Evolutionary conservation across 2,797 vertebrate genomes (phyloP), one percentile per base, ranked within the genome.

Genomic region (Rhinichthys osculus): DNA sequence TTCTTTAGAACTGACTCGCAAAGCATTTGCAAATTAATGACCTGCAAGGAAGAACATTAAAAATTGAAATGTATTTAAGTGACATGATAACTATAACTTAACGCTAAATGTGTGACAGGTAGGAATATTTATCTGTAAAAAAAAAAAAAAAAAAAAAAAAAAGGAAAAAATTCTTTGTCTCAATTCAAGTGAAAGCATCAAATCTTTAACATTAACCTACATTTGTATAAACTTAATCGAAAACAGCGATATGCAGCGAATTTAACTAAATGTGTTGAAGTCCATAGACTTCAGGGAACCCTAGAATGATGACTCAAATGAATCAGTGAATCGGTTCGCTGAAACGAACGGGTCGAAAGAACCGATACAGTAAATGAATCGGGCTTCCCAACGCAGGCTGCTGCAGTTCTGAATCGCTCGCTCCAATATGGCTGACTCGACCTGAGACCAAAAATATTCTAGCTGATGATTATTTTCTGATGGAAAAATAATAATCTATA

Each of bases 351-450:
- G 14, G 5, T 5, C 10, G 52, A 59, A 6, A 13, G 50, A 85
- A 70, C 13, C 64, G 38, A 71, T 78, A 78, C 38, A 4, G n/a
- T 54, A 54, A 57, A 78, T 44, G 64, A 84, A 42, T 78, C 50
- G 7, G 17, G 16, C 73, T 54, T 57, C 13, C 64, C 35, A 44
- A 47, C 27, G 30, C 64, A 27, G 30, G 3, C 57, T 67, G 50
- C 50, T 70, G 66, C n/a, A 47, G n/a, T 16, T 77, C 78, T 50
- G 62, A 80, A 35, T 42, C 30, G 72, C 47, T 21, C 54, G 77
- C 84, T 87, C 52, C 89, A 92, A 92, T 42, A 90, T 92, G 91
- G 91, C 91, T 89, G 90, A 86, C 89, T 86, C 85, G 40, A 66
- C 76, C 85, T 83, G 66, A 85, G 70, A 50, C 40, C 23, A 47